Evolutionary conservation across 2,797 vertebrate genomes (phyloP).

Genomic region (Enteromius paludinosus): DNA sequence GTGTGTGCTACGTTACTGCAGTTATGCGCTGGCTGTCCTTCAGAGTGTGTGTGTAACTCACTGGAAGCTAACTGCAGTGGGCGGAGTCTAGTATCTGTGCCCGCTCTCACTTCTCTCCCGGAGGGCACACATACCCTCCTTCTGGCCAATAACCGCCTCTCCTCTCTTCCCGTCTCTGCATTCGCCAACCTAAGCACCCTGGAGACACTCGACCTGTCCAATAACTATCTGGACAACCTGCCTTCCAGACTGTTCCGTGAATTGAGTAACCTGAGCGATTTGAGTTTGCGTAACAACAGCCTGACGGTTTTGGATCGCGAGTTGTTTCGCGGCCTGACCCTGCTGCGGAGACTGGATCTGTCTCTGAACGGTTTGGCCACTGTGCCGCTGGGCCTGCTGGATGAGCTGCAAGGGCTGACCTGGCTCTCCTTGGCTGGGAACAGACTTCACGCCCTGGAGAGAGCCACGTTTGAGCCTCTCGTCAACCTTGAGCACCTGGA

Average conservation of each 20-base stretch:
- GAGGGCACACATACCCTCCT: slow-evolving; percentile 87
- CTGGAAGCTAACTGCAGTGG: slow-evolving; percentile 91
- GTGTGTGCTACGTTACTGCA: slow-evolving; percentile 74
- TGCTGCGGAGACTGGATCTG: slow-evolving; percentile 89
- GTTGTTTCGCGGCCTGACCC: slow-evolving; percentile 83
- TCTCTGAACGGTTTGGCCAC: slow-evolving; percentile 92
- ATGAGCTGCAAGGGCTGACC: slow-evolving; percentile 86
- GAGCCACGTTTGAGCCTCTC: slow-evolving; percentile 93
- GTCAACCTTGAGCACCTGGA: slow-evolving; percentile 90
- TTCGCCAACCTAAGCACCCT: slow-evolving; percentile 92
- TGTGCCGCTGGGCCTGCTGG: slow-evolving; percentile 89
- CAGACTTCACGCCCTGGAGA: slow-evolving; percentile 90
- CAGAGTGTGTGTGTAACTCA: slow-evolving; percentile 85
- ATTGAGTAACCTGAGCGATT: slow-evolving; percentile 89
- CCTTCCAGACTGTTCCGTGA: slow-evolving; percentile 88
- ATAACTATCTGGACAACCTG: slow-evolving; percentile 96
- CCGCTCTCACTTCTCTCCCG: slow-evolving; percentile 86
- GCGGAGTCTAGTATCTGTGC: slow-evolving; percentile 86
- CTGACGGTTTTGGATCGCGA: slow-evolving; percentile 90
- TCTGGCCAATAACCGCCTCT: slow-evolving; percentile 94
- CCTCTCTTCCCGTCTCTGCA: slow-evolving; percentile 81
- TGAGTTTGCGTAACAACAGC: slow-evolving; percentile 95
- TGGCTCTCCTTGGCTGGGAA: slow-evolving; percentile 93
- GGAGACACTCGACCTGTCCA: slow-evolving; percentile 94
- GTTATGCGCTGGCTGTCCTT: slow-evolving; percentile 84